A percentile compares a stretch with the other conserved stretches of the same genome.
Evolutionary conservation across 2,797 vertebrate species (phyloP).

Genomic region (Typhlichthys subterraneus): DNA sequence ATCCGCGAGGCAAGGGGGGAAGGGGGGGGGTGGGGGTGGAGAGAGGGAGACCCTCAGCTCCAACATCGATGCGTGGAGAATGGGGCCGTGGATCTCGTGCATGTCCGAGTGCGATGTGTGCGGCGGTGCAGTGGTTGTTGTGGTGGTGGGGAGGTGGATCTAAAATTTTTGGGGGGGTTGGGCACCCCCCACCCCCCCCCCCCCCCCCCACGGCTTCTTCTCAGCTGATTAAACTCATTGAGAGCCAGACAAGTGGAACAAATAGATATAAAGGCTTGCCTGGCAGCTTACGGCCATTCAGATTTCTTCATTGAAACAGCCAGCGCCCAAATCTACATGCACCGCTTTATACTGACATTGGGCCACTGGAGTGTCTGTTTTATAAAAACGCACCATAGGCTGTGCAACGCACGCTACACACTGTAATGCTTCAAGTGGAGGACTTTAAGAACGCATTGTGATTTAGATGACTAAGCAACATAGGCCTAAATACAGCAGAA

Average conservation of each 20-base stretch:
- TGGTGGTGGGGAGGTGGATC: slow-evolving; percentile 44
- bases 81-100: slow-evolving; percentile 71
- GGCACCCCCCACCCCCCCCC: slow-evolving; percentile 82
- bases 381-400: slow-evolving; percentile 64
- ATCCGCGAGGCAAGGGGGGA: slow-evolving; percentile 81
- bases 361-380: slow-evolving; percentile 67
- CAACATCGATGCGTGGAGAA: slow-evolving; percentile 78
- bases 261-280: slow-evolving; percentile 89
- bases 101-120: slow-evolving; percentile 73
- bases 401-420: slow-evolving; percentile 42
- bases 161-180: slow-evolving; percentile 82
- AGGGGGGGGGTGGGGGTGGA: slow-evolving; percentile 76
- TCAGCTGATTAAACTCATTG: slow-evolving; percentile 93
- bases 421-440: slow-evolving; percentile 59
- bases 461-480: slow-evolving; percentile 29
- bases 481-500: slow-evolving; percentile 18
- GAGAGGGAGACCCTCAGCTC: slow-evolving; percentile 80
- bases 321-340: slow-evolving; percentile 71
- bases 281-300: slow-evolving; percentile 84
- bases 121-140: slow-evolving; percentile 30
- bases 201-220: slow-evolving; percentile 81
- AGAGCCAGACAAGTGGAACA: slow-evolving; percentile 86
- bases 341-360: slow-evolving; percentile 74
- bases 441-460: slow-evolving; percentile 39
- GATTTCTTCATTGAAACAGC: slow-evolving; percentile 82